Evolutionary conservation across 1,140 invertebrate genomes (phyloP), one percentile per base, ranked within the genome.

Genomic region (Trypoxylus dichotomus): DNA sequence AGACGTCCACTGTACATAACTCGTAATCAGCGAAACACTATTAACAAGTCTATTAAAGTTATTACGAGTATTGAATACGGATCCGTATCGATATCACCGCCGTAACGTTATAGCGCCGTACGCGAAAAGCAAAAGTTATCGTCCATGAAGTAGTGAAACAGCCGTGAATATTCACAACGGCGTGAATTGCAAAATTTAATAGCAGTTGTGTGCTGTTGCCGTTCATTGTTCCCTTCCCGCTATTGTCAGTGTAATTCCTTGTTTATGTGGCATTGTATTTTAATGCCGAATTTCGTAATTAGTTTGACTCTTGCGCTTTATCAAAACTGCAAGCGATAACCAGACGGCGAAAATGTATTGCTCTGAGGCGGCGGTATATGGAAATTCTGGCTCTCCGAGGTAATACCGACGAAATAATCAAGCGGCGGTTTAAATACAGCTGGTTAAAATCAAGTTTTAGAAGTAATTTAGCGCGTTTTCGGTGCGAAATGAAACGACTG

Each of bases 1-100:
- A n/a, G 47, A n/a, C 15, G 47, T 5, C 19, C 15, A 15, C 15
- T 54, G 2, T 37, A 37, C 32, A 19, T 54, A 68, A 68, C 60
- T 68, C 60, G 60, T 68, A 68, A 68, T 68, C 60, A 68, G 60
- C 60, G 60, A 68, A 68, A 68, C 60, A 68, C 60, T 68, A 68
- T 68, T 68, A 68, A 68, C 60, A 68, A 27, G 60, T 68, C 60
- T 68, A 68, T 68, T 68, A 68, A 68, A 68, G 25, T 68, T 68
- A 68, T 68, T 68, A 68, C 60, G 60, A 68, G 21, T 68, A 68
- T 68, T 29, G 60, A 68, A 68, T 68, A 24, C 19, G 21, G 60
- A 27, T 29, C 60, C 60, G 60, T 68, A 68, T 68, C 60, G 60
- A 68, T 68, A 68, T 68, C 60, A 68, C 19, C 60, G 60, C 24